Evolutionary conservation across 2,113 vertebrate species (phyloP).

Genomic region (Pongo pygmaeus): DNA sequence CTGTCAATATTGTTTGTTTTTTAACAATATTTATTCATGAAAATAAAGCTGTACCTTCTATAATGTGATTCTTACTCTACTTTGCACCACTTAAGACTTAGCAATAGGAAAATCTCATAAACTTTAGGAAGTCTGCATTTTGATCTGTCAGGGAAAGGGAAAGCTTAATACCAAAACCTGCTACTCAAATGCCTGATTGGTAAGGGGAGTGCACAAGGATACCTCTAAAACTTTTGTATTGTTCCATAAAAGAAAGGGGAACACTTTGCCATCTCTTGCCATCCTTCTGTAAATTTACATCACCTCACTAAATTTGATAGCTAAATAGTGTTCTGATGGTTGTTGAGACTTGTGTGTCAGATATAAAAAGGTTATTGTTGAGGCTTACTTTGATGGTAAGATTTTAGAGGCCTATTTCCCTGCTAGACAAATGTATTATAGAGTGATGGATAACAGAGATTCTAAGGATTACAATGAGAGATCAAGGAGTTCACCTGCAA

Average conservation of each 20-base stretch:
- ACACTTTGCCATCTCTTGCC: conserved; percentile 71
- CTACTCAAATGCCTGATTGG: conserved; percentile 46
- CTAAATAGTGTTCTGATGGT: conserved; percentile 72
- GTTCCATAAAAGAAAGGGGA: conserved; percentile 65
- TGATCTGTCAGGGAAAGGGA: conserved; percentile 18
- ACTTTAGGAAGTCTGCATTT: conserved; percentile 43
- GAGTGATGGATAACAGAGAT: conserved; percentile 82
- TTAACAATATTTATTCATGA: background rate
- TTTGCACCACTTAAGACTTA: background rate
- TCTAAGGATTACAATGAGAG: conserved; percentile 81
- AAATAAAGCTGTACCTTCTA: background rate
- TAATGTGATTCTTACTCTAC: background rate
- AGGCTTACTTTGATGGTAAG: conserved; percentile 74
- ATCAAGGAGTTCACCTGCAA: conserved; percentile 83
- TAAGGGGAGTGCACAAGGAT: background rate
- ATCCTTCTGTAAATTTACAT: conserved; percentile 74
- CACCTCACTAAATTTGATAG: conserved; percentile 79
- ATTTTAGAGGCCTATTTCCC: conserved; percentile 73
- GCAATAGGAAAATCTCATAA: background rate
- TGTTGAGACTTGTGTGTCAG: conserved; percentile 69
- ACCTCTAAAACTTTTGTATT: conserved; percentile 23
- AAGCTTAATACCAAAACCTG: conserved; percentile 39
- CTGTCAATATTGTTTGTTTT: background rate
- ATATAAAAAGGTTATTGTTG: conserved; percentile 74
- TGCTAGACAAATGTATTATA: conserved; percentile 80